Base-by-base conservation (phyloP, 2,113 vertebrate genomes). In the Festucalex cinctus region DNA sequence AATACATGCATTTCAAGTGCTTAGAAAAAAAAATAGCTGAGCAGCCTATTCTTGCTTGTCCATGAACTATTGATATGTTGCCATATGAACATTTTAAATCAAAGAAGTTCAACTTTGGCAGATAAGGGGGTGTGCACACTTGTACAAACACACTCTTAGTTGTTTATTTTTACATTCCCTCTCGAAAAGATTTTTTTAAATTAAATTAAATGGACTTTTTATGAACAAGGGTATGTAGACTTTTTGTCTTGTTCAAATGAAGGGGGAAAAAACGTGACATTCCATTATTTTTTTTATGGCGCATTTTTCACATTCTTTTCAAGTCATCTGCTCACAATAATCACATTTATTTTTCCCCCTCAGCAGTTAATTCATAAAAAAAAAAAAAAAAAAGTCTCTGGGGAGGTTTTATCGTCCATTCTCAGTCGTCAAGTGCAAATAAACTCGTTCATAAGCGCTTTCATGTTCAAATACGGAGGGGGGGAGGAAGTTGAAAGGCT, bases 401-500 rank as follows among this genome's bases (percentile, higher is more conserved):
- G 26, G 54, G 14, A 57, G 54, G 5, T 57, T 57, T 57, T 57
- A 57, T 57, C 54, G 6, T 57, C 26, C 54, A 12, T 26, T 32
- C 54, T 57, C 54, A 57, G 26, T 57, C 54, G 54, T 57, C 54
- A 22, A 28, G 54, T 32, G 54, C 54, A 57, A 57, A 57, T 57
- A 57, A 57, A 28, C 24, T 57, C 54, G 3, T 57, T 32, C 26
- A 3, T 17, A 17, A 19, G 54, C 6, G 53, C 53, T 56, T 56
- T 39, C 60, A 43, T 41, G 60, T 28, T 22, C 41, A 19, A 44
- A 35, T n/a, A 32, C 43, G 51, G 49, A 58, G 56, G 65, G 51
- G 44, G 51, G 46, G 59, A 72, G 65, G 28, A 17, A 59, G 78
- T 77, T 86, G 74, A 86, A 85, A 89, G 73, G 72, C 65, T 76